These are phyloP conservation scores for Passer domesticus DNA, from an alignment of 2,113 vertebrate genomes.

Conservation along the genomic window DNA sequence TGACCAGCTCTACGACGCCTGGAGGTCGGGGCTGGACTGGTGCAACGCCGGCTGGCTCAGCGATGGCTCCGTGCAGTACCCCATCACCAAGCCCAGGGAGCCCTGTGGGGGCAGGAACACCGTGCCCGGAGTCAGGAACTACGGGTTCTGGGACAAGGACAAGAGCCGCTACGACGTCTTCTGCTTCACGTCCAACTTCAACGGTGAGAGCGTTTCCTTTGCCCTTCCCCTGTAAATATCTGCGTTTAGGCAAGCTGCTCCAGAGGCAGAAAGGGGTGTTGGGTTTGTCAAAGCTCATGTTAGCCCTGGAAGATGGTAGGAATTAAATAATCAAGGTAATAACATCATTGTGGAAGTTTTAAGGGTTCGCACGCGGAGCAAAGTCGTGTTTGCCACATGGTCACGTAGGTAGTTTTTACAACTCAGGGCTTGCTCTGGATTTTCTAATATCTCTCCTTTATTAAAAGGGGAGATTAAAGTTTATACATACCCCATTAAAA, in stretches of 20 bases:
- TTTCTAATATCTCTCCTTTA: not conserved
- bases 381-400: not conserved
- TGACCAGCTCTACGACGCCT: slow-evolving; percentile 87
- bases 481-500: not conserved
- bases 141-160: slow-evolving; percentile 85
- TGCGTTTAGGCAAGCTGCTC: not conserved
- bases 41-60: slow-evolving; percentile 96
- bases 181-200: slow-evolving; percentile 85
- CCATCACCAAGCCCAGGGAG: slow-evolving; percentile 87
- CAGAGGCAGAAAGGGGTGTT: not conserved
- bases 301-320: not conserved
- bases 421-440: not conserved
- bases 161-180: slow-evolving; percentile 88
- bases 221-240: accelerated
- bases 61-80: slow-evolving; percentile 91
- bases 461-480: too few species aligned
- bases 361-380: accelerated
- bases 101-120: slow-evolving; percentile 86
- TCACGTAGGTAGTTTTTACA: accelerated
- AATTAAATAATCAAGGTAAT: not conserved
- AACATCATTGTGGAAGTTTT: not conserved
- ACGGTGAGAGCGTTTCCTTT: slow-evolving; percentile 71
- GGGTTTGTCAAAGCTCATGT: not conserved
- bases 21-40: slow-evolving; percentile 90
- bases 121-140: slow-evolving; percentile 86